Percentiles rank a stretch among this genome's conserved stretches.
Evolutionary conservation across 2,888 invertebrate genomes (phyloP).

Genomic region (Prosopocoilus inquinatus): DNA sequence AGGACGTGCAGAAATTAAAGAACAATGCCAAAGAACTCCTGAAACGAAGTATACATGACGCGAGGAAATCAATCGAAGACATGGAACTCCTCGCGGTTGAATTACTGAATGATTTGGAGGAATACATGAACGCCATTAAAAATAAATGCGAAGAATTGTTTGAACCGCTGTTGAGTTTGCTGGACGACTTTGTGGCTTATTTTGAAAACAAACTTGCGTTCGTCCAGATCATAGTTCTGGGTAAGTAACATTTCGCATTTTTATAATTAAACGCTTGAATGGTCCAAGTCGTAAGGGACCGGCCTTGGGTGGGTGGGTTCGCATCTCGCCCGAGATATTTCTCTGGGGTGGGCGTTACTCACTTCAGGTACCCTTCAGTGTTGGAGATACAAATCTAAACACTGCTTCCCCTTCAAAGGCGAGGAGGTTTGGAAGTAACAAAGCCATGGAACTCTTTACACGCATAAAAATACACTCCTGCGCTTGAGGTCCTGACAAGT

Average conservation of each 20-base stretch:
- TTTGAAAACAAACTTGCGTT: slow-evolving; percentile 28
- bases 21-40: slow-evolving; percentile 25
- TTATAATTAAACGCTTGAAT: not conserved
- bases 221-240: slow-evolving; percentile 28
- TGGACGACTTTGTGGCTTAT: slow-evolving; percentile 30
- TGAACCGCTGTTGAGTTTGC: slow-evolving; percentile 27
- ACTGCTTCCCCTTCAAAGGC: too few species aligned
- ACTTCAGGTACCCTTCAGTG: too few species aligned
- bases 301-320: too few species aligned
- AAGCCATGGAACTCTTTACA: too few species aligned
- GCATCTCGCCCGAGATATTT: too few species aligned
- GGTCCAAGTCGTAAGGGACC: too few species aligned
- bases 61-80: slow-evolving; percentile 24
- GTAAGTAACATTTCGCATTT: slow-evolving; percentile 18
- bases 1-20: slow-evolving; percentile 27
- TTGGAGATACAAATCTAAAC: too few species aligned
- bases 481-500: too few species aligned
- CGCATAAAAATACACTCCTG: too few species aligned
- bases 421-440: too few species aligned
- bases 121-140: slow-evolving; percentile 20
- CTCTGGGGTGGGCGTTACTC: too few species aligned
- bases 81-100: slow-evolving; percentile 22
- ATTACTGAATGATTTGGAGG: slow-evolving; percentile 25
- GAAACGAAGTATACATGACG: slow-evolving; percentile 25
- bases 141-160: slow-evolving; percentile 25